Evolutionary conservation across 2,888 invertebrate species (phyloP), one percentile per base, ranked within the genome.

Genomic region (Tachina grossa): DNA sequence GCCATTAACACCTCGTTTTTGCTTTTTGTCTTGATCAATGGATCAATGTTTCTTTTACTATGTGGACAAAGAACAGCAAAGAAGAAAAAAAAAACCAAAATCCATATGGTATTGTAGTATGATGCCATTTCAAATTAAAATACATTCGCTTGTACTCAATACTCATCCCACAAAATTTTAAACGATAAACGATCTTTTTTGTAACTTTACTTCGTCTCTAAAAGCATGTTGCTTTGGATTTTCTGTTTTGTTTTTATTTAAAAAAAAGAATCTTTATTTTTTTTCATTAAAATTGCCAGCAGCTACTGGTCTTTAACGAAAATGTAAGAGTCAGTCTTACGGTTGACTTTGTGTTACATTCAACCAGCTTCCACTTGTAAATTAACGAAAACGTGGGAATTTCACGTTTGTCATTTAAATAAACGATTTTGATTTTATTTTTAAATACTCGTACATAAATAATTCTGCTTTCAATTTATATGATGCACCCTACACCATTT

Each of bases 361-460:
- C 65, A 65, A 71, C 76, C 51, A 83, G 83, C 85, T 83, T 85
- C 51, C 85, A 85, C 85, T 83, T 85, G 85, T 85, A 85, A 85
- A 85, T 85, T 85, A 83, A 83, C 65, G 66, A 85, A 85, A 85
- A 85, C 85, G 85, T 85, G 85, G 85, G 85, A 85, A 85, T 80
- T 85, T 75, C 72, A 31, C 31, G 65, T 66, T 83, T 61, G 65
- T 78, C 72, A 83, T 85, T 85, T 83, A 75, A 81, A 75, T 81
- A 61, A 55, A 31, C 45, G 39, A 43, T 75, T 65, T 71, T 47
- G 39, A 55, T 55, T 79, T 55, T 11, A 47, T n/a, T 55, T 74
- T 66, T 65, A 66, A 74, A 16, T 59, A 22, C 13, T 39, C 13
- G 39, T 43, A 61, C 9, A 51, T 66, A 65, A 72, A 57, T 66